These are phyloP conservation scores for Porites lutea DNA, from an alignment of 64 coral and sea anemone species.

Conservation along the genomic window DNA sequence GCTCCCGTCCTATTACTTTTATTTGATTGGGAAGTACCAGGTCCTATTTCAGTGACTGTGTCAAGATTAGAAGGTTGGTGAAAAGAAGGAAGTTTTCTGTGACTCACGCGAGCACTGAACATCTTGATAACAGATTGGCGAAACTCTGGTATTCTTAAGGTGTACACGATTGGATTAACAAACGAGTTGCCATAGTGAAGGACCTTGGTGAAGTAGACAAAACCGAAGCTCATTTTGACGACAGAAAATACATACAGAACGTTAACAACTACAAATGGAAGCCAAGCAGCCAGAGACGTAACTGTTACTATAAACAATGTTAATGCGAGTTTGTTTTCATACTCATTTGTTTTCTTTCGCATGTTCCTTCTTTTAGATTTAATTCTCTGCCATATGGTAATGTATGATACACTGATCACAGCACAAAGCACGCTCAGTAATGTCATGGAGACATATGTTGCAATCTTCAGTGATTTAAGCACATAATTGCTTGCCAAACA, in stretches of 20 bases:
- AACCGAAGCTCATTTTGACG: neutral
- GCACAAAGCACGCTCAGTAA: slow-evolving; percentile 5
- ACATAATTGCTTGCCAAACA: slow-evolving; percentile 24
- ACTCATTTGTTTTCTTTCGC: slow-evolving; percentile 47
- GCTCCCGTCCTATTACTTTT: neutral
- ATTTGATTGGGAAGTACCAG: neutral
- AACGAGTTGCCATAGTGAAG: slow-evolving; percentile 65
- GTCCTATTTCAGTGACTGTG: neutral
- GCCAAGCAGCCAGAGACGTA: slow-evolving; percentile 50
- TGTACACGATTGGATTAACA: slow-evolving; percentile 61
- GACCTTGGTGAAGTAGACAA: slow-evolving; percentile 47
- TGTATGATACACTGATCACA: slow-evolving; percentile 54
- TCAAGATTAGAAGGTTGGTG: neutral
- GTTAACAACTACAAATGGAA: slow-evolving; percentile 49
- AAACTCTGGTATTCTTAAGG: slow-evolving; percentile 64
- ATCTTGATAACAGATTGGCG: neutral
- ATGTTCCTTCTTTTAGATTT: slow-evolving; percentile 24
- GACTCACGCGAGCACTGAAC: neutral
- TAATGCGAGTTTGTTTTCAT: slow-evolving; percentile 60
- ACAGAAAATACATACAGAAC: slow-evolving; percentile 3
- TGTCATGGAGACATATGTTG: slow-evolving; percentile 42
- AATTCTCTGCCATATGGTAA: slow-evolving; percentile 42
- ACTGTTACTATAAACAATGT: slow-evolving; percentile 64
- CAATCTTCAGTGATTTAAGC: slow-evolving; percentile 15
- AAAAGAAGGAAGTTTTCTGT: neutral